phyloP scores from a whole-genome alignment of 2,113 vertebrate genomes.

The Helogale parvula region DNA sequence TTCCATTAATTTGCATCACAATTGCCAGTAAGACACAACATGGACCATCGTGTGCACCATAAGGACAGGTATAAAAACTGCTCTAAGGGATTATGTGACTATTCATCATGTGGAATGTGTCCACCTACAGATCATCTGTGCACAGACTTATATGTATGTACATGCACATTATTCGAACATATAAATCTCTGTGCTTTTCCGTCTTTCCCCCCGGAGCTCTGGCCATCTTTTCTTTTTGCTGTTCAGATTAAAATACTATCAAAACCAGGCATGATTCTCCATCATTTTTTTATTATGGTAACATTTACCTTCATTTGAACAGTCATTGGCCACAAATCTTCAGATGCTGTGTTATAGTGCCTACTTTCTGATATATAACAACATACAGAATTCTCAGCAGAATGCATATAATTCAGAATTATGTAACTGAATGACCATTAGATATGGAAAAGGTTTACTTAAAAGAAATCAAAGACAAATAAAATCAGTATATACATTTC shows the following conservation, averaged over 20 bases:
- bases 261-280: slow-evolving; percentile 27
- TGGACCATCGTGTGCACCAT: background rate
- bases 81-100: background rate
- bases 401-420: slow-evolving; percentile 51
- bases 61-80: background rate
- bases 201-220: background rate
- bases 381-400: slow-evolving; percentile 44
- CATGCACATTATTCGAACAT: background rate
- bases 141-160: background rate
- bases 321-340: slow-evolving; percentile 59
- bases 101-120: slow-evolving; percentile 31
- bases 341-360: background rate
- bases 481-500: slow-evolving; percentile 43
- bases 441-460: slow-evolving; percentile 6
- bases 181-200: slow-evolving; percentile 51
- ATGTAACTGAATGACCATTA: slow-evolving; percentile 47
- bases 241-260: slow-evolving; percentile 55
- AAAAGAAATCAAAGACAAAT: slow-evolving; percentile 54
- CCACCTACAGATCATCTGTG: slow-evolving; percentile 18
- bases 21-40: background rate
- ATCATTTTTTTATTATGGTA: slow-evolving; percentile 56
- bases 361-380: slow-evolving; percentile 32
- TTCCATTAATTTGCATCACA: background rate
- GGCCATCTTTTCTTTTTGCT: slow-evolving; percentile 25
- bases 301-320: slow-evolving; percentile 62